Evolutionary conservation across 2,113 vertebrate genomes (phyloP).

Genomic region (Mesembrinibis cayennensis): DNA sequence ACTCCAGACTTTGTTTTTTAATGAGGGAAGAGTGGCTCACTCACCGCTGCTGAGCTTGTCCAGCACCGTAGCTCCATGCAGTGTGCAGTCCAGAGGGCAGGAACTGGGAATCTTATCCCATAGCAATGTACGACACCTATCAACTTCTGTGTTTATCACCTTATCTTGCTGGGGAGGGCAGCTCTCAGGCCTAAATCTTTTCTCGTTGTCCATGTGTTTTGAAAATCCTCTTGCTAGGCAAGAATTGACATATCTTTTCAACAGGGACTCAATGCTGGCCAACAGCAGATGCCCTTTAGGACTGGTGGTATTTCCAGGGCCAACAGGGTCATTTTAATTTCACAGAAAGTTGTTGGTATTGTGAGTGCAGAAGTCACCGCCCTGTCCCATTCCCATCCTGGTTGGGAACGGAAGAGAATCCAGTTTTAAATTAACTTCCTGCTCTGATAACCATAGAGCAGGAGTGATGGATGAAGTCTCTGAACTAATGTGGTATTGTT

Average conservation of each 20-base stretch:
- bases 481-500: neutral
- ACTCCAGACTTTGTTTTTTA: neutral
- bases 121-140: neutral
- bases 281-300: neutral
- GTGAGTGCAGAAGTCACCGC: neutral
- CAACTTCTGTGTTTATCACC: neutral
- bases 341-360: neutral
- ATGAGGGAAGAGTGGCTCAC: neutral
- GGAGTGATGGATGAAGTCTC: neutral
- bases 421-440: neutral
- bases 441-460: neutral
- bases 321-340: neutral
- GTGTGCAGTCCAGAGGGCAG: neutral
- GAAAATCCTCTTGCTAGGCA: neutral
- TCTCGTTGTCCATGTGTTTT: neutral
- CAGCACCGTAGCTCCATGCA: neutral
- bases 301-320: neutral
- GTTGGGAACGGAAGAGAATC: neutral
- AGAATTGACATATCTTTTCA: neutral
- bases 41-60: neutral
- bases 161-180: neutral
- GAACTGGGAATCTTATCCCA: neutral
- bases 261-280: neutral
- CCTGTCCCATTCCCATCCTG: neutral
- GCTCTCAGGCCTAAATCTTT: neutral